Evolutionary conservation across 2,797 vertebrate species (phyloP).

Genomic region (Gambusia yucatana): DNA sequence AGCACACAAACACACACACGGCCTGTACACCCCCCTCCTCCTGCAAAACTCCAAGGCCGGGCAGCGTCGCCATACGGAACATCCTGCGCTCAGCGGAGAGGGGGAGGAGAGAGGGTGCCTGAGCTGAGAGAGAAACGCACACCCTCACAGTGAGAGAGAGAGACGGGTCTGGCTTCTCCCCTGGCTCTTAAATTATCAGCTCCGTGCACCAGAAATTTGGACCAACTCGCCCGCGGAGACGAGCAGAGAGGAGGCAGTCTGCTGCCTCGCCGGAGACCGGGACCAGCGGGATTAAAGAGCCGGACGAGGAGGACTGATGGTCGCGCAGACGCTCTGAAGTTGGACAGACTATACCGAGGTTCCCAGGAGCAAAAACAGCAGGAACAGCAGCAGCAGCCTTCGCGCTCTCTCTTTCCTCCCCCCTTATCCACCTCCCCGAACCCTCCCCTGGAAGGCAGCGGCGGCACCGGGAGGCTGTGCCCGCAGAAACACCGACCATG

Average conservation of each 20-base stretch:
- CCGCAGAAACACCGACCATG: slow-evolving; percentile 72
- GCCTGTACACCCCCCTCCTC: slow-evolving; percentile 45
- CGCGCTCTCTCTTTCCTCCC: slow-evolving; percentile 19
- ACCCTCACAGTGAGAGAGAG: slow-evolving; percentile 23
- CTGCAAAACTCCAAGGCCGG: slow-evolving; percentile 74
- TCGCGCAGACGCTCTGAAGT: slow-evolving; percentile 74
- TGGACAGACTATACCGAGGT: slow-evolving; percentile 65
- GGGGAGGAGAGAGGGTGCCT: slow-evolving; percentile 71
- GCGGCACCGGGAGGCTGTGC: slow-evolving; percentile 74
- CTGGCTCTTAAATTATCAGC: slow-evolving; percentile 69
- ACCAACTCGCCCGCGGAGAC: background rate
- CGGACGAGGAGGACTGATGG: slow-evolving; percentile 66
- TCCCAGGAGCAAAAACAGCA: slow-evolving; percentile 25
- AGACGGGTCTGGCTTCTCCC: slow-evolving; percentile 57
- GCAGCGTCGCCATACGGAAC: slow-evolving; percentile 78
- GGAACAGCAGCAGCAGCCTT: slow-evolving; percentile 16
- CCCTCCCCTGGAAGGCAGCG: slow-evolving; percentile 59
- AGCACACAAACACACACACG: slow-evolving; percentile 10
- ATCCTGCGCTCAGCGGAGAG: slow-evolving; percentile 79
- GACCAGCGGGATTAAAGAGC: slow-evolving; percentile 69
- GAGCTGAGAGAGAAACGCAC: slow-evolving; percentile 36
- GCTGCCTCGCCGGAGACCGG: slow-evolving; percentile 37
- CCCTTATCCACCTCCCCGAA: slow-evolving; percentile 44
- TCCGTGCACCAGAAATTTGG: background rate
- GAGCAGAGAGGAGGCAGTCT: slow-evolving; percentile 33